Conservation (phyloP, 2,113 vertebrate species). For the Xerus inauris region DNA sequence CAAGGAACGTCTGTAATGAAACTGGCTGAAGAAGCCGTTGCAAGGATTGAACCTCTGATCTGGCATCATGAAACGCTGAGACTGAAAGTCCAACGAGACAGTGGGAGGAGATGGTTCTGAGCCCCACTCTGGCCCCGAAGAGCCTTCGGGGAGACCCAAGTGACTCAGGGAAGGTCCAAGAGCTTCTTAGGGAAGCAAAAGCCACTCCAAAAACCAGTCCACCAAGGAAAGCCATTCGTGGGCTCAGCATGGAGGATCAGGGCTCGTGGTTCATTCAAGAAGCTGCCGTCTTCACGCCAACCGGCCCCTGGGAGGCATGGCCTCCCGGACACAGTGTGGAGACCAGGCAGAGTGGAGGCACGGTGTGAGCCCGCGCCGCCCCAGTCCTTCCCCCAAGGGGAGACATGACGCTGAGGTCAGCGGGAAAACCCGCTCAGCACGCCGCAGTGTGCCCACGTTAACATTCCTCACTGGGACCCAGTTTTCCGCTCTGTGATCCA, state of each 20-base stretch:
- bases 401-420: background rate
- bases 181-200: background rate
- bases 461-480: background rate
- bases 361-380: too few relatives aligned
- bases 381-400: background rate
- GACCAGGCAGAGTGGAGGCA: too few relatives aligned
- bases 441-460: rapidly evolving
- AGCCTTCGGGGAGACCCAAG: too few relatives aligned
- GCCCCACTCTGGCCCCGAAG: background rate
- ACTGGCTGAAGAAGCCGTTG: background rate
- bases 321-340: too few relatives aligned
- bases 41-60: background rate
- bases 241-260: background rate
- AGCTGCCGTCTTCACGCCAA: too few relatives aligned
- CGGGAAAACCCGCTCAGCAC: background rate
- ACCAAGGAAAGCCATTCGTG: too few relatives aligned
- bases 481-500: background rate
- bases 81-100: background rate
- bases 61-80: too few relatives aligned
- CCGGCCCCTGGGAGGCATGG: too few relatives aligned
- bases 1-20: too few relatives aligned
- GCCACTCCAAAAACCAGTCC: rapidly evolving
- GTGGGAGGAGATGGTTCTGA: background rate
- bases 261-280: background rate
- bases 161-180: background rate